Percentiles rank a stretch among this genome's conserved stretches.
Conservation (phyloP, 2,797 vertebrate genomes). For the Columba guinea region DNA sequence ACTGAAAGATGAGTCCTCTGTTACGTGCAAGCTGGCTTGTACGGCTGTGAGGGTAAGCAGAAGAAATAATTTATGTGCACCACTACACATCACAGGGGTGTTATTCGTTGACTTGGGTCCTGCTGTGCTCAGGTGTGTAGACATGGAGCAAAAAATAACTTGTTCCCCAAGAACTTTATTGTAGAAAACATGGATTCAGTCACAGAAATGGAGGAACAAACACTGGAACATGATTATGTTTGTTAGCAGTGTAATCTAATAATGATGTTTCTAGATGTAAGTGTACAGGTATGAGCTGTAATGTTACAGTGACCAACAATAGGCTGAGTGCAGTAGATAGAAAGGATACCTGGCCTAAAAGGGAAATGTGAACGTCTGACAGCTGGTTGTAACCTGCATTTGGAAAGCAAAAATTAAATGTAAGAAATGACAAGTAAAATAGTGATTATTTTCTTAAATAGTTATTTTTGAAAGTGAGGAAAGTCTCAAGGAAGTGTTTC, state of each 20-base stretch:
- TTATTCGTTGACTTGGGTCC: not conserved
- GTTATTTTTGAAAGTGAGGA: not conserved
- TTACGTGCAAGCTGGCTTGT: constrained; percentile 95
- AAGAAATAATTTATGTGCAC: not conserved
- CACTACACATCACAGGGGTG: not conserved
- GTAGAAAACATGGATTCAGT: not conserved
- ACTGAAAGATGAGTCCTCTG: constrained; percentile 93
- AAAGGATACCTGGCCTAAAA: not conserved
- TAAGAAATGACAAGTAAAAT: not conserved
- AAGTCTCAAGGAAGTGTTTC: not conserved
- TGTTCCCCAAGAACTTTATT: not conserved
- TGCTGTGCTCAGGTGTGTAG: not conserved
- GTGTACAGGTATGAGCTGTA: not conserved
- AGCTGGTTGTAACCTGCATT: not conserved
- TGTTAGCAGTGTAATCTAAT: not conserved
- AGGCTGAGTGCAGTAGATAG: not conserved
- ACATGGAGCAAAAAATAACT: not conserved
- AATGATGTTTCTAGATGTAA: not conserved
- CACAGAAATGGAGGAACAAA: not conserved
- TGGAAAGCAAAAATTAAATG: not conserved
- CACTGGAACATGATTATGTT: not conserved
- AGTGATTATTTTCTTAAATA: not conserved
- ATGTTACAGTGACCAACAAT: not conserved
- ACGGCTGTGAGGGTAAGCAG: constrained; percentile 90
- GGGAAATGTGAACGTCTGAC: not conserved